Percentiles rank a stretch among this genome's conserved stretches.
Evolutionary conservation across 1,140 invertebrate species (phyloP).

Genomic region (Parapsyche elsis): DNA sequence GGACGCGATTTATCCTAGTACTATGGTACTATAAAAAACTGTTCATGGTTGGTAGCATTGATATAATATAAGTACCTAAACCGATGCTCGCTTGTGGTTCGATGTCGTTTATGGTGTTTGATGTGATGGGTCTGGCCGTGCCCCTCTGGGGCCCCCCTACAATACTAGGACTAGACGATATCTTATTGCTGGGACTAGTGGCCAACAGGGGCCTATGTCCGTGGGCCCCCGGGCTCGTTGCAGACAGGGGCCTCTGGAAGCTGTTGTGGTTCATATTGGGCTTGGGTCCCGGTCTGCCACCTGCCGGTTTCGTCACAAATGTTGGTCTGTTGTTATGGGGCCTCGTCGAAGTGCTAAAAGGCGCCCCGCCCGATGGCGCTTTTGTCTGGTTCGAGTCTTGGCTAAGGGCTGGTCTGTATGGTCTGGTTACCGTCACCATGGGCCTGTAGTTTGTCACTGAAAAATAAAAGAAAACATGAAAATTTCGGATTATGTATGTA

Average conservation of each 20-base stretch:
- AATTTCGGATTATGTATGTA: too few relatives aligned
- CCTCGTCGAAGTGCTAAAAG: conserved; percentile 58
- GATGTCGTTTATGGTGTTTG: conserved; percentile 55
- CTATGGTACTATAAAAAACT: too few relatives aligned
- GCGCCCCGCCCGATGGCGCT: conserved; percentile 57
- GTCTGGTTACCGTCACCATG: conserved; percentile 42
- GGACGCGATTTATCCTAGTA: too few relatives aligned
- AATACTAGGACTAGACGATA: conserved; percentile 68
- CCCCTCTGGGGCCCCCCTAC: conserved; percentile 58
- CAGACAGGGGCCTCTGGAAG: conserved; percentile 55
- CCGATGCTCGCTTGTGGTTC: conserved; percentile 52
- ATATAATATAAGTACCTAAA: conserved; percentile 43
- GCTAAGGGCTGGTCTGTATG: conserved; percentile 58
- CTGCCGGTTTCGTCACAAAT: conserved; percentile 68
- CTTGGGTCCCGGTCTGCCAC: conserved; percentile 60
- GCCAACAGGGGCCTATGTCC: conserved; percentile 58
- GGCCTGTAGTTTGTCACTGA: conserved; percentile 58
- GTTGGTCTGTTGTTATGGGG: conserved; percentile 61
- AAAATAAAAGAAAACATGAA: too few relatives aligned
- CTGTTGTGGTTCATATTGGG: conserved; percentile 38
- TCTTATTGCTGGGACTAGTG: conserved; percentile 68
- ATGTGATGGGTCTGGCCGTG: conserved; percentile 63
- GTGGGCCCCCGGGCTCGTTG: conserved; percentile 66
- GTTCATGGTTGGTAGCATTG: too few relatives aligned
- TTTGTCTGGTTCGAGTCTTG: conserved; percentile 59